phyloP scores from a whole-genome alignment of 2,888 invertebrate species.

The Crematogaster levior region DNA sequence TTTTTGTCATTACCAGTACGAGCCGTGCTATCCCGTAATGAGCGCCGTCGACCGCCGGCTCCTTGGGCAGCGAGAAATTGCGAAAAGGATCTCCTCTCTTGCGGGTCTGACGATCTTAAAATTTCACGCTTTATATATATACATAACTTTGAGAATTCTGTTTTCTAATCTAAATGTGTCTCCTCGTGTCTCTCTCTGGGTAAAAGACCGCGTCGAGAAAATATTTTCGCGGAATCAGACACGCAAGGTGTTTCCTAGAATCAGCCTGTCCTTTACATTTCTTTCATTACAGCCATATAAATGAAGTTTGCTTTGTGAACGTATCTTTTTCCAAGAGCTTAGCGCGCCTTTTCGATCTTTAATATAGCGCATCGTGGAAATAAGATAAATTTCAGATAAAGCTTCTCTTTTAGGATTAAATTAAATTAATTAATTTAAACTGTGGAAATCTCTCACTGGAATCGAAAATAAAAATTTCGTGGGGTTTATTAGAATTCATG shows the following conservation, averaged over 20 bases:
- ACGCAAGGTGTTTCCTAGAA: background rate
- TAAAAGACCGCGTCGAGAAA: background rate
- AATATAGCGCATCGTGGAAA: background rate
- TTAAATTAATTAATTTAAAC: too few species aligned
- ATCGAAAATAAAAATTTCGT: background rate
- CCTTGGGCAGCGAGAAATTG: conserved; percentile 62
- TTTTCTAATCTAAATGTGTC: background rate
- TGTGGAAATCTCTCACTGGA: background rate
- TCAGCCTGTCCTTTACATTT: background rate
- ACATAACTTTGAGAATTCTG: background rate
- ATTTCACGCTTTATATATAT: background rate
- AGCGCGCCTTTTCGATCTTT: background rate
- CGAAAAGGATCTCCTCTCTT: background rate
- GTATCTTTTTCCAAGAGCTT: background rate
- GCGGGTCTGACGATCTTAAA: background rate
- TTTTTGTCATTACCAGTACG: conserved; percentile 81
- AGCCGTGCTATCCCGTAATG: conserved; percentile 76
- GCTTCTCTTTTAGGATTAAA: background rate
- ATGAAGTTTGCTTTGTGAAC: background rate
- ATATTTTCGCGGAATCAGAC: background rate
- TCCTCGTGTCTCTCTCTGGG: background rate
- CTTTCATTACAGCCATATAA: background rate
- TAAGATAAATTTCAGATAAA: background rate
- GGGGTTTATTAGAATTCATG: background rate
- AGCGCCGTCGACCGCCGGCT: conserved; percentile 68